Base-by-base conservation (phyloP, 2,113 vertebrate species). In the Nannospalax galili region DNA sequence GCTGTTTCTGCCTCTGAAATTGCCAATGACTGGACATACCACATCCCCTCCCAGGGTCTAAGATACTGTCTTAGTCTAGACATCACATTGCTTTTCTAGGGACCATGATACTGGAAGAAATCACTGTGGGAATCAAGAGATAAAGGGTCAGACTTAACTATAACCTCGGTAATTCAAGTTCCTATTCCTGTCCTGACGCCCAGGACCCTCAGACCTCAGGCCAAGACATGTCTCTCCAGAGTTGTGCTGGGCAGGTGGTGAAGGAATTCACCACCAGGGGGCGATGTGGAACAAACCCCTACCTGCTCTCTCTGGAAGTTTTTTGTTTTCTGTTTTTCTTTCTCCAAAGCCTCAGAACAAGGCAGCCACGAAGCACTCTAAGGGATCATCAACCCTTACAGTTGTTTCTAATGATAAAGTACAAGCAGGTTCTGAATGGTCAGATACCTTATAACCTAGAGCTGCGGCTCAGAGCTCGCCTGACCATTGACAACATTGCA, bases 281-380 rank as follows among this genome's bases (percentile, higher is more conserved):
- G 92, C 73, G 19, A 20, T 90, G 67, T 78, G 62, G 84, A 88
- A 84, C 79, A 88, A 14, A n/a, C 37, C 79, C 86, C 72, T 22
- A 16, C 6, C n/a, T 1, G 42, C 40, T 70, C 5, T 60, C 58
- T 88, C n/a, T 5, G 10, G 42, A n/a, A 58, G 32, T 48, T 7
- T 65, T 48, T n/a, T 1, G 28, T 16, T 19, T 52, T n/a, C 20
- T 84, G 45, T 12, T 35, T 84, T 37, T 37, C 28, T 6, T 8
- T 28, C 85, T 45, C 20, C 19, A 22, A 89, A 84, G 30, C 17
- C 58, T 14, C 11, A 22, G 7, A 10, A 64, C 14, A 12, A 16
- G 85, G 73, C 4, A 30, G 79, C n/a, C 28, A 24, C 15, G 11
- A 8, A 37, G 30, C 65, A 1, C 37, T 72, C 56, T 56, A 30